phyloP scores from a whole-genome alignment of 2,797 vertebrate genomes.

The Cyclura pinguis region DNA sequence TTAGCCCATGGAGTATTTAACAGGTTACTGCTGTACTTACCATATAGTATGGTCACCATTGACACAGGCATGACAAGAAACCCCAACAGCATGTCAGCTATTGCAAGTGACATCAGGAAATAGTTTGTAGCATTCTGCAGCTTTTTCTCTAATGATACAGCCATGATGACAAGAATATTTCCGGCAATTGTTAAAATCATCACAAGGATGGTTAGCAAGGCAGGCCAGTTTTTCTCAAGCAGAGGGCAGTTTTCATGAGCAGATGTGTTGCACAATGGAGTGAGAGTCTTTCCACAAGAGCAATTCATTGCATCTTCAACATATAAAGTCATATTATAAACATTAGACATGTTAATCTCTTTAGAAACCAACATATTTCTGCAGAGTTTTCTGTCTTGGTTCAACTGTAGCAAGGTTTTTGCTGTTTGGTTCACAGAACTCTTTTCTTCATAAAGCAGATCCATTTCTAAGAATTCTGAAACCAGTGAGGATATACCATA shows the following conservation, averaged over 20 bases:
- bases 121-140: constrained; percentile 98
- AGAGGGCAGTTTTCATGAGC: constrained; percentile 54
- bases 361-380: constrained; percentile 66
- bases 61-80: constrained; percentile 97
- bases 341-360: constrained; percentile 80
- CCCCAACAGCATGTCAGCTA: constrained; percentile 96
- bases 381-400: constrained; percentile 72
- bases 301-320: constrained; percentile 77
- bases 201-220: constrained; percentile 88
- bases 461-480: constrained; percentile 77
- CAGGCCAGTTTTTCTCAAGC: constrained; percentile 92
- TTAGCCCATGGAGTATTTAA: constrained; percentile 43
- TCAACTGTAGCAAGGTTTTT: constrained; percentile 77
- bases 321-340: constrained; percentile 73
- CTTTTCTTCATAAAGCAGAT: constrained; percentile 79
- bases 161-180: constrained; percentile 97
- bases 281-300: constrained; percentile 71
- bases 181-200: constrained; percentile 93
- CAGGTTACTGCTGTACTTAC: constrained; percentile 82
- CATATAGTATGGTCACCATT: constrained; percentile 95
- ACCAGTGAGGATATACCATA: constrained; percentile 57
- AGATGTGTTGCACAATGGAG: constrained; percentile 66
- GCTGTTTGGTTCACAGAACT: constrained; percentile 73
- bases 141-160: constrained; percentile 96
- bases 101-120: constrained; percentile 97